Base-by-base conservation (phyloP, 2,797 vertebrate species). In the Picus viridis region DNA sequence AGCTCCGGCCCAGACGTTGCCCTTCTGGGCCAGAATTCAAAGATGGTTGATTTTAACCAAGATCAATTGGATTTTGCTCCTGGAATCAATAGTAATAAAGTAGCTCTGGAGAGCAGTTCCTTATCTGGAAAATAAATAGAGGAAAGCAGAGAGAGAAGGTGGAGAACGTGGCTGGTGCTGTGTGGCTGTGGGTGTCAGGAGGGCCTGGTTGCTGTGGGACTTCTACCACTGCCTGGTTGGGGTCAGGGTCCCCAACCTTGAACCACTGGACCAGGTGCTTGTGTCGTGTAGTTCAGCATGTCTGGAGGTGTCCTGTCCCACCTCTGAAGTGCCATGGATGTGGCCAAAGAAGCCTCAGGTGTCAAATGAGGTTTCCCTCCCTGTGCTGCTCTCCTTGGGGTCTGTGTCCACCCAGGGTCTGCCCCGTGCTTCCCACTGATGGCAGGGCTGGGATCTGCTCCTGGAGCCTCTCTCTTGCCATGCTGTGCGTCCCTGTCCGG, bases 51-150 rank as follows among this genome's bases (percentile, higher is more conserved):
- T 81, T 90, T 74, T 58, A 77, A 87, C 81, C 51, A 13, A 43
- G 51, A 83, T 67, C 90, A 72, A 74, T 92, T 79, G 65, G 62
- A 43, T 90, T 94, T 94, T 82, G 68, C 77, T 64, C 77, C 45
- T 67, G 65, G 77, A 77, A 92, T 95, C 92, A 47, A 83, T 94
- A 88, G 62, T 51, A 87, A 88, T 90, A 84, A 92, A 85, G 86
- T 56, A 56, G 72, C 83, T 86, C 88, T 85, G 59, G 86, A 75
- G 90, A 92, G 65, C 67, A 69, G 81, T 90, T 95, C 57, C 47
- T 96, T 92, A 90, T 69, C 4, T 83, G 76, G 34, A 77, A 96
- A 88, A 64, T 68, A 82, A 78, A 71, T 14, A 68, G 89, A 73
- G 64, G n/a, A 49, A 81, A 68, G 63, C 18, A 32, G 74, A 53